Conservation (phyloP, 2,888 invertebrate species). For the Endomychus coccineus region DNA sequence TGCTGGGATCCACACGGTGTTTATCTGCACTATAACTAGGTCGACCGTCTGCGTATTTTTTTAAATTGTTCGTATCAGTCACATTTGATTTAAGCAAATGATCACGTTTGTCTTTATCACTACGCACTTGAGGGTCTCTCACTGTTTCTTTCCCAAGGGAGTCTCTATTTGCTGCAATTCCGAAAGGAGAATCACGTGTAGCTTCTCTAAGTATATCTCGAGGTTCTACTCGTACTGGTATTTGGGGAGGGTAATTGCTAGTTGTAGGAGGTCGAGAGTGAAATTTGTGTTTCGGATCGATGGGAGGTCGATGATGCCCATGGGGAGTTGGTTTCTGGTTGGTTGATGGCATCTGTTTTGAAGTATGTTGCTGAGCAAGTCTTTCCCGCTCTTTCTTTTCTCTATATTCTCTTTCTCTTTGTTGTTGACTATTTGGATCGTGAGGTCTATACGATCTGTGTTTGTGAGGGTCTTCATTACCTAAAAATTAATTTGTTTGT, state of each 20-base stretch:
- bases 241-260: too few species aligned
- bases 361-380: slow-evolving; percentile 36
- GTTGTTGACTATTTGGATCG: slow-evolving; percentile 36
- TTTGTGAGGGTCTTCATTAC: slow-evolving; percentile 33
- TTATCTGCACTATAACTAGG: slow-evolving; percentile 28
- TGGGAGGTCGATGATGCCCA: slow-evolving; percentile 29
- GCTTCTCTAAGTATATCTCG: slow-evolving; percentile 38
- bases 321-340: slow-evolving; percentile 22
- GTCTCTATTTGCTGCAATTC: slow-evolving; percentile 13
- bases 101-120: slow-evolving; percentile 34
- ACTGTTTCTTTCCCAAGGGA: slow-evolving; percentile 16
- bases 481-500: too few species aligned
- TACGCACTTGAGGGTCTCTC: slow-evolving; percentile 17
- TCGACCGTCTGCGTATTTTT: slow-evolving; percentile 20
- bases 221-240: slow-evolving; percentile 29
- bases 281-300: slow-evolving; percentile 29
- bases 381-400: slow-evolving; percentile 58
- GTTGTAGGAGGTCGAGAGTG: slow-evolving; percentile 28
- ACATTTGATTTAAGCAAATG: slow-evolving; percentile 31
- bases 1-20: slow-evolving; percentile 15
- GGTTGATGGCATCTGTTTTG: slow-evolving; percentile 18
- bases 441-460: slow-evolving; percentile 34
- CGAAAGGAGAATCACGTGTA: too few species aligned
- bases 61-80: slow-evolving; percentile 28
- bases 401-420: slow-evolving; percentile 54